Percentiles rank a stretch among this genome's conserved stretches.
Evolutionary conservation across 2,888 invertebrate species (phyloP).

Genomic region (Pollenia griseotomentosa): DNA sequence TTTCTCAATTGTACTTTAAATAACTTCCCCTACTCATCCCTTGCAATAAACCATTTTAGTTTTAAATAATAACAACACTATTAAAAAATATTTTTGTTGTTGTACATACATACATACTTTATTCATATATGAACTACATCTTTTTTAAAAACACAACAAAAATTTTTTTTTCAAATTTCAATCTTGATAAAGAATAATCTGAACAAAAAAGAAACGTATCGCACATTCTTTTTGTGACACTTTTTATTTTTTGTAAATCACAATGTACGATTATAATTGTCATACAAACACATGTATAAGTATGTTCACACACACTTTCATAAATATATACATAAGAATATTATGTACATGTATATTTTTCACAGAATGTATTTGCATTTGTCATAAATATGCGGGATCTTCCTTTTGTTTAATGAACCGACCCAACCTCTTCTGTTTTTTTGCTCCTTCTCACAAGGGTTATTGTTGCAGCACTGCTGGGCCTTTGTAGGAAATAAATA

Average conservation of each 20-base stretch:
- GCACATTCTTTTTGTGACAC: constrained; percentile 68
- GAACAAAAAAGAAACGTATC: constrained; percentile 30
- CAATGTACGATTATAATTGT: constrained; percentile 60
- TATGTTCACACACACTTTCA: background rate
- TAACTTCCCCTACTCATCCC: background rate
- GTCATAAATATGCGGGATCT: constrained; percentile 71
- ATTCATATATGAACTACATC: constrained; percentile 28
- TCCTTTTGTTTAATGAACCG: constrained; percentile 59
- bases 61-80: background rate
- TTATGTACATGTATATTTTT: background rate
- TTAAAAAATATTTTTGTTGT: background rate
- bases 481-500: constrained; percentile 42
- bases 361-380: constrained; percentile 49
- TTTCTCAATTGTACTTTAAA: too few species aligned
- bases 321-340: background rate
- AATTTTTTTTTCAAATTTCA: constrained; percentile 49
- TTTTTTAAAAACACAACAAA: constrained; percentile 54
- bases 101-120: background rate
- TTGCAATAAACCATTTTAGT: background rate
- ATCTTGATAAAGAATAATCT: constrained; percentile 65
- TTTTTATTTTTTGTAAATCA: constrained; percentile 62
- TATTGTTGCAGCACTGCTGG: constrained; percentile 28
- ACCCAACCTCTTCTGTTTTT: constrained; percentile 46
- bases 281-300: constrained; percentile 20
- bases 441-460: constrained; percentile 13